phyloP scores from a whole-genome alignment of 2,888 invertebrate genomes.

The Trissolcus brochymenae region DNA sequence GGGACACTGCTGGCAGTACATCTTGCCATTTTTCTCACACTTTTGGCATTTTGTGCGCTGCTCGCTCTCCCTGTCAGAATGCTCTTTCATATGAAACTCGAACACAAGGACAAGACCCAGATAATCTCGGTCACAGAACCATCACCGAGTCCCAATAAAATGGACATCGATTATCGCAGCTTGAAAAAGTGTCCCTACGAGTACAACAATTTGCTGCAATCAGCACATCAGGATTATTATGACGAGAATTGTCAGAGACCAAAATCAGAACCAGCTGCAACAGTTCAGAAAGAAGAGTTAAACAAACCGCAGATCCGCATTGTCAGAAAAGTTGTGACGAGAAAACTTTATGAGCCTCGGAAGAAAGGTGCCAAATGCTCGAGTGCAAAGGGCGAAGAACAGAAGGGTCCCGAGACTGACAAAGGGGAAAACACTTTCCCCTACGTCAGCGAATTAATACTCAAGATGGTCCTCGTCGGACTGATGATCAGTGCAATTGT shows the following conservation, averaged over 20 bases:
- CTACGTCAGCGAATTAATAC: slow-evolving; percentile 63
- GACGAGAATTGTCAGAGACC: slow-evolving; percentile 64
- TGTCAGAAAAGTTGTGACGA: slow-evolving; percentile 12
- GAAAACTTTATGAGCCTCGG: slow-evolving; percentile 12
- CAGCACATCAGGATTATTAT: slow-evolving; percentile 64
- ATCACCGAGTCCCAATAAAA: not conserved
- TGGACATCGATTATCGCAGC: slow-evolving; percentile 56
- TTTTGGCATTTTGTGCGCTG: slow-evolving; percentile 68
- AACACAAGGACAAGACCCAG: slow-evolving; percentile 25
- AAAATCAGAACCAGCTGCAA: not conserved
- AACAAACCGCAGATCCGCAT: not conserved
- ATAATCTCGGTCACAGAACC: not conserved
- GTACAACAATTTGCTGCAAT: slow-evolving; percentile 63
- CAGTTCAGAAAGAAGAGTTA: not conserved
- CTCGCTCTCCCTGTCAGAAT: slow-evolving; percentile 67
- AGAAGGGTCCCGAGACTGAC: slow-evolving; percentile 29
- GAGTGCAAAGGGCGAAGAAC: not conserved
- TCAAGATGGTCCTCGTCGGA: slow-evolving; percentile 69
- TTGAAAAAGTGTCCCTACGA: slow-evolving; percentile 64
- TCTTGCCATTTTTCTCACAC: slow-evolving; percentile 66
- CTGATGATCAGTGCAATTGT: slow-evolving; percentile 69
- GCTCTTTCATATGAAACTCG: slow-evolving; percentile 65
- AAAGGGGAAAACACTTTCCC: slow-evolving; percentile 27
- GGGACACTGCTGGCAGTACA: slow-evolving; percentile 66
- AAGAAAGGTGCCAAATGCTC: slow-evolving; percentile 6